A percentile compares a stretch with the other conserved stretches of the same genome.
Evolutionary conservation across 2,888 invertebrate genomes (phyloP).

Genomic region (Melieria picta): DNA sequence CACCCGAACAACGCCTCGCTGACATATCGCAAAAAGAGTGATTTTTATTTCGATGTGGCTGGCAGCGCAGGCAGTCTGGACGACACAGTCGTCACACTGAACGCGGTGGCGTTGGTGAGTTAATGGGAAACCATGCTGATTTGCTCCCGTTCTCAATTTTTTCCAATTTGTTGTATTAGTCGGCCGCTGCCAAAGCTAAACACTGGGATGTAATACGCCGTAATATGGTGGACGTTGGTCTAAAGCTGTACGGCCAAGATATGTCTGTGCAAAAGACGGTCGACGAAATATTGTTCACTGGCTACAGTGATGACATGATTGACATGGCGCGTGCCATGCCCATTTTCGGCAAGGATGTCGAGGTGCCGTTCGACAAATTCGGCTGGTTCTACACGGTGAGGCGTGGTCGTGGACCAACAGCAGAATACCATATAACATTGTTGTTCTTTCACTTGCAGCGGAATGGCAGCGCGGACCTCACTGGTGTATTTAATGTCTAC

Average conservation of each 20-base stretch:
- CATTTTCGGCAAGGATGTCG: slow-evolving; percentile 68
- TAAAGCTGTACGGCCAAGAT: slow-evolving; percentile 70
- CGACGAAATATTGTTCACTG: slow-evolving; percentile 80
- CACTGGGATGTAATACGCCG: slow-evolving; percentile 71
- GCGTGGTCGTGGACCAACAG: neutral
- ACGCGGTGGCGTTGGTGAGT: slow-evolving; percentile 82
- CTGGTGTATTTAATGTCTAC: slow-evolving; percentile 81
- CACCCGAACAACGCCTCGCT: slow-evolving; percentile 78
- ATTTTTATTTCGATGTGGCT: slow-evolving; percentile 71
- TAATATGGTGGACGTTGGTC: slow-evolving; percentile 71
- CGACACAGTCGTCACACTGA: slow-evolving; percentile 66
- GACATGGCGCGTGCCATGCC: slow-evolving; percentile 73
- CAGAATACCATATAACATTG: slow-evolving; percentile 1
- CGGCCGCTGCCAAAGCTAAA: slow-evolving; percentile 67
- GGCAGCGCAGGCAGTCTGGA: slow-evolving; percentile 50
- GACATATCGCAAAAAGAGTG: slow-evolving; percentile 74
- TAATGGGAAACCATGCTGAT: neutral
- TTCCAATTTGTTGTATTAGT: slow-evolving; percentile 56
- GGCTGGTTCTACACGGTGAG: slow-evolving; percentile 83
- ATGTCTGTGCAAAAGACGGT: slow-evolving; percentile 73
- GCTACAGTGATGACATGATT: slow-evolving; percentile 80
- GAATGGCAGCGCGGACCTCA: slow-evolving; percentile 79
- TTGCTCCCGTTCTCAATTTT: neutral
- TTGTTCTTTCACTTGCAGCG: slow-evolving; percentile 68
- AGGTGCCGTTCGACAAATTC: slow-evolving; percentile 79